A percentile compares a stretch with the other conserved stretches of the same genome.
Conservation (phyloP, 1,140 invertebrate genomes). For the Aporrectodea caliginosa region DNA sequence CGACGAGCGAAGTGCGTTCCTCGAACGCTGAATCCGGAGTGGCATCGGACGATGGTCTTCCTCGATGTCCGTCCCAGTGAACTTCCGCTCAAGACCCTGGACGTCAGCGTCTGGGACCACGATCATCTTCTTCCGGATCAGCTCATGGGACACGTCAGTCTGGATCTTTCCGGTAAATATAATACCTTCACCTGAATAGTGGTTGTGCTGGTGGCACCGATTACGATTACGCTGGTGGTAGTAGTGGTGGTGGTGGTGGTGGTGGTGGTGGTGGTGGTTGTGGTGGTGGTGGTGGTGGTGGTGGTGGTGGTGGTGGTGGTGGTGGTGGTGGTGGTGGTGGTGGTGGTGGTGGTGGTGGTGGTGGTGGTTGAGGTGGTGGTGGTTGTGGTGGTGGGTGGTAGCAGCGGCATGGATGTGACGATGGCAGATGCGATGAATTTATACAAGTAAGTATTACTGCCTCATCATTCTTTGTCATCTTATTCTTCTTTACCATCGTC, state of each 20-base stretch:
- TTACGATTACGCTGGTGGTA: background rate
- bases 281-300: conserved; percentile 1
- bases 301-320: background rate
- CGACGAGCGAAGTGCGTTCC: conserved; percentile 62
- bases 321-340: background rate
- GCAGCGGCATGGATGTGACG: background rate
- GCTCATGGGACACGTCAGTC: conserved; percentile 62
- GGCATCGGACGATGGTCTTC: conserved; percentile 66
- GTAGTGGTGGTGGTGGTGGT: background rate
- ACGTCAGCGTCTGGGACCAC: conserved; percentile 66
- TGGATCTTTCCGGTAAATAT: conserved; percentile 59
- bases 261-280: background rate
- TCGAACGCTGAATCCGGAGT: conserved; percentile 61
- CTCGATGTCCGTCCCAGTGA: conserved; percentile 58
- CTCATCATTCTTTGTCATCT: no score
- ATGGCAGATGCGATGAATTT: background rate
- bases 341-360: background rate
- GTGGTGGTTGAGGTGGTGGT: background rate
- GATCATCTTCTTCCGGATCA: conserved; percentile 61
- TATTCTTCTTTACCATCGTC: no score
- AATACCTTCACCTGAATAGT: background rate
- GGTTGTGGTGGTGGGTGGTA: no score
- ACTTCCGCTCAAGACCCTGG: conserved; percentile 59
- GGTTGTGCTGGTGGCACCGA: background rate
- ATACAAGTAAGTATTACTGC: no score